Base-by-base conservation (phyloP, 2,113 vertebrate species). In the Eulemur macaco region DNA sequence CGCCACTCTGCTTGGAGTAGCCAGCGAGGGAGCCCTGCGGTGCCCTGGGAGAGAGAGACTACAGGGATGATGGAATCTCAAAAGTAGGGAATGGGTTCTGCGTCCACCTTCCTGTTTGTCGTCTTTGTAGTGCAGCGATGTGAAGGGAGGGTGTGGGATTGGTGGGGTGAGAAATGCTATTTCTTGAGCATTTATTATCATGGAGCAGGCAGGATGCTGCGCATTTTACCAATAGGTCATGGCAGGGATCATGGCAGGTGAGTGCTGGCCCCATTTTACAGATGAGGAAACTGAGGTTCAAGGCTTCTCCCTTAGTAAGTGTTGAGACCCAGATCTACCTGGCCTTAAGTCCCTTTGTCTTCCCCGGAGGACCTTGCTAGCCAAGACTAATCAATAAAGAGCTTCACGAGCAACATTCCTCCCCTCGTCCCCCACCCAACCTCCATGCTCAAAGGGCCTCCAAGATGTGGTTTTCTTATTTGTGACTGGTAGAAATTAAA, bases 1-100 rank as follows among this genome's bases (percentile, higher is more conserved):
- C 0, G 2, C 14, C 25, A 1, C 25, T 54, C 4, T 68, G 50
- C 47, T 71, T 9, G 52, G 21, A 39, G 10, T 5, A n/a, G 45
- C 77, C 27, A 18, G 50, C 0, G 37, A 52, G 34, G 0, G 1
- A 8, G 76, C 56, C 39, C 45, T 8, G 2, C 1, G 18, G 64
- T 29, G 20, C 18, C 66, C 25, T 0, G 0, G 3, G 3, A 56
- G 47, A 34, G 27, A 58, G 27, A 58, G 31, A 66, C 45, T 20
- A 31, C 73, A 27, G 37, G 23, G 47, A 1, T 21, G 80, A 17
- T 77, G 52, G 1, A 3, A n/a, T 89, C 84, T 54, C 12, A 52
- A 23, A 64, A 18, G 50, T 82, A 42, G 69, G n/a, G 54, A 76
- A 84, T 23, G 6, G 42, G 13, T 47, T 52, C 78, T 27, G 21